Evolutionary conservation across 2,797 vertebrate genomes (phyloP), one percentile per base, ranked within the genome.

Genomic region (Cynopterus sphinx): DNA sequence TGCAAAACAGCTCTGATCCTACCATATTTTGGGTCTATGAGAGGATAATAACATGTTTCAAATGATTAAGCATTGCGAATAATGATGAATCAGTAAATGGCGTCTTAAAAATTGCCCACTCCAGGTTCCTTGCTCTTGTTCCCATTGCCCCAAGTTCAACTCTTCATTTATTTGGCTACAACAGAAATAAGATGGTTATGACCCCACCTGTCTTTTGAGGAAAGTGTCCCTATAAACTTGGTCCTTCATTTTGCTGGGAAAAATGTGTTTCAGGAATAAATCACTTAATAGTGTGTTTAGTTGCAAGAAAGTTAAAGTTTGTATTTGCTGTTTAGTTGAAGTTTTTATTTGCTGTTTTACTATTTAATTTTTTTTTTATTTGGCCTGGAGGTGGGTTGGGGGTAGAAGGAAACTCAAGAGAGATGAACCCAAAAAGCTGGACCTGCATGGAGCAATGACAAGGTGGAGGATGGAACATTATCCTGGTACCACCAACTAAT

Each of bases 51-150:
- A 19, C 63, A 36, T 9, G 26, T 46, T 51, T 73, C 21, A 49
- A 36, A 39, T 63, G 63, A 94, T 26, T 77, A 82, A 77, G 39
- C 33, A 39, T 39, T 12, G n/a, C 3, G 6, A 51, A 46, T 26
- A 70, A 57, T 33, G 51, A 89, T 41, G 77, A 28, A 49, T 57
- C 55, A n/a, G 17, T 26, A 73, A 73, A 33, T n/a, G 39, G 17
- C 73, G 83, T 21, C 67, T 87, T 93, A 46, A 53, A 87, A 71
- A 82, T 15, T 31, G 22, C 70, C 55, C 6, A 21, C 41, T 67
- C 6, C 28, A 6, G 11, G 41, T 36, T 28, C 12, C 46, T 22
- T 19, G 22, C n/a, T 55, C 81, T 46, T 39, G 46, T 19, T 57
- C 57, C 49, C 41, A 41, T 36, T 33, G 17, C 43, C 28, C 75